Conservation (phyloP, 2,113 vertebrate genomes). For the Ovis aries region ARS-UI_Ramb_v3.0 NC_056056.1:31198001-31198500, state of each 20-base stretch:
- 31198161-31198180: background rate
- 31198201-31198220: background rate
- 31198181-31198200: background rate
- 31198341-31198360: background rate
- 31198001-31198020: constrained; percentile 45
- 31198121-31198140: fast-evolving
- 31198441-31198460: background rate
- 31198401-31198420: background rate
- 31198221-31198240: background rate
- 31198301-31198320: background rate
- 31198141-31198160: background rate
- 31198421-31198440: background rate
- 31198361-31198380: background rate
- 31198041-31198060: constrained; percentile 45
- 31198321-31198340: background rate
- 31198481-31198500: too few relatives aligned
- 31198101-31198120: fast-evolving
- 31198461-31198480: background rate
- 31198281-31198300: background rate
- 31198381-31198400: background rate
- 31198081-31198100: background rate
- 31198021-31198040: constrained; percentile 57
- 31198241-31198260: background rate
- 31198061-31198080: background rate
- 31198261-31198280: background rate